phyloP scores from a whole-genome alignment of 2,113 vertebrate genomes.

The Callocephalon fimbriatum region DNA sequence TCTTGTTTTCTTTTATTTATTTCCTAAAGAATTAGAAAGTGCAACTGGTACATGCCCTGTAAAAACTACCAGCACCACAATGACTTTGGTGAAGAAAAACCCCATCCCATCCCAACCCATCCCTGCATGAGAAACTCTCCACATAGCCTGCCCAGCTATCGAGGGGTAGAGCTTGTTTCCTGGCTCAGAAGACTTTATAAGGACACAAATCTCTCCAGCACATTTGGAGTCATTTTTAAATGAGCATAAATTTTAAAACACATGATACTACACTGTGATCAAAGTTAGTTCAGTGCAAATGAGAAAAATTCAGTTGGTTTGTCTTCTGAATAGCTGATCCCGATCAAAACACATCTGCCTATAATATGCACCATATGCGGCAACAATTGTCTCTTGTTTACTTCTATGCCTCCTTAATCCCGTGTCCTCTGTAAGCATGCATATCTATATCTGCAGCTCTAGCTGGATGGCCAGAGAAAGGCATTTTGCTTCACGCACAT shows the following conservation, averaged over 20 bases:
- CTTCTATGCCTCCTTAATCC: neutral
- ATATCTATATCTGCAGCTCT: neutral
- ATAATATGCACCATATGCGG: neutral
- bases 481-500: neutral
- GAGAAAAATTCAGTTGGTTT: neutral
- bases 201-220: neutral
- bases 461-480: neutral
- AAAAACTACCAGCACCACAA: accelerated
- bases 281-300: neutral
- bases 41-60: neutral
- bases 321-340: neutral
- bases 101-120: neutral
- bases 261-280: neutral
- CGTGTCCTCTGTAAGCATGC: neutral
- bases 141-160: accelerated
- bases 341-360: constrained; percentile 36
- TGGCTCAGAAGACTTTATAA: neutral
- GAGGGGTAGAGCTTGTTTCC: neutral
- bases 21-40: neutral
- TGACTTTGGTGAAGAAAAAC: neutral
- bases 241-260: neutral
- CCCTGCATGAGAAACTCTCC: neutral
- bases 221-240: neutral
- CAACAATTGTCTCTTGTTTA: neutral
- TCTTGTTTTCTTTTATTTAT: neutral